Percentiles rank a stretch among this genome's conserved stretches.
phyloP scores from a whole-genome alignment of 2,888 invertebrate species.

The Phalangium opilio region DNA sequence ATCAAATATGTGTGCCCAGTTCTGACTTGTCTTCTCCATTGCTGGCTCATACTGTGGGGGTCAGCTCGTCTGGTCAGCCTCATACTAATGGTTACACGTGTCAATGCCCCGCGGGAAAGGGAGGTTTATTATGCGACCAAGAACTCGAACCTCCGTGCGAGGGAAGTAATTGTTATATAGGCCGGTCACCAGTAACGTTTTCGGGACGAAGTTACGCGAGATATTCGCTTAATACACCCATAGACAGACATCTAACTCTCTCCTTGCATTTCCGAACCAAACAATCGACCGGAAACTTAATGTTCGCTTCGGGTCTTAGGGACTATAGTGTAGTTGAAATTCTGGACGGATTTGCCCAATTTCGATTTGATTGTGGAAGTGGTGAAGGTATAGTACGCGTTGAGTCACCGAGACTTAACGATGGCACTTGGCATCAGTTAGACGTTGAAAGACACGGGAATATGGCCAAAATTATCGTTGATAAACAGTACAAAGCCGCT shows the following conservation, averaged over 20 bases:
- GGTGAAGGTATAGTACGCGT: conserved; percentile 72
- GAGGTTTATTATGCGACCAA: conserved; percentile 40
- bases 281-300: conserved; percentile 63
- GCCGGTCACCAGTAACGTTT: conserved; percentile 48
- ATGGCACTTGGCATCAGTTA: conserved; percentile 67
- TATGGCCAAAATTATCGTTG: conserved; percentile 58
- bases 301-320: conserved; percentile 67
- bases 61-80: conserved; percentile 39
- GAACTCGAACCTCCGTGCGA: conserved; percentile 47
- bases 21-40: conserved; percentile 21
- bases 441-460: conserved; percentile 64
- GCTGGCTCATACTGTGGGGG: too few relatives aligned
- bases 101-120: conserved; percentile 58
- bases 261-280: conserved; percentile 45
- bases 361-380: conserved; percentile 79
- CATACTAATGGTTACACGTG: conserved; percentile 56
- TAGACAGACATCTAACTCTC: conserved; percentile 3
- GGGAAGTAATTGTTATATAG: conserved; percentile 52
- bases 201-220: conserved; percentile 64
- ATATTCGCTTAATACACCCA: conserved; percentile 42
- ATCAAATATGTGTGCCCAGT: conserved; percentile 57
- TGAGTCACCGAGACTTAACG: conserved; percentile 56
- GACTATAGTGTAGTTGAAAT: conserved; percentile 80
- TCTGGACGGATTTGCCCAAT: conserved; percentile 68
- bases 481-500: conserved; percentile 53